Evolutionary conservation across 1,140 invertebrate genomes (phyloP), one percentile per base, ranked within the genome.

Genomic region (Grapholita molesta): DNA sequence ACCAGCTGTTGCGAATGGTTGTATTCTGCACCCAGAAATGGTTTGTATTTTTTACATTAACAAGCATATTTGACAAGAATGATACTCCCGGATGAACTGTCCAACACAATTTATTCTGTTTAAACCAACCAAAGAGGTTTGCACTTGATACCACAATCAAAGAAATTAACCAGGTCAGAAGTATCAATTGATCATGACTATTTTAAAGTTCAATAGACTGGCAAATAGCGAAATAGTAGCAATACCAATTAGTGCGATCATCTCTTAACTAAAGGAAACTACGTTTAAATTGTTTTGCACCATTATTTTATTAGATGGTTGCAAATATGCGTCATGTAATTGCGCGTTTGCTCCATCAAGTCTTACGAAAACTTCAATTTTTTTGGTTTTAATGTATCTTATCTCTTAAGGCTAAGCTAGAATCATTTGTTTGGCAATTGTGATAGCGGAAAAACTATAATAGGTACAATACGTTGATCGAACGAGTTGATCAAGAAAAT

Each of bases 301-400:
- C 76, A 82, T 82, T 82, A 80, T 80, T 82, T 85, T 77, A 83
- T 85, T 83, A 78, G 3, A 55, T 33, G 69, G 11, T 15, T 30
- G 55, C 18, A n/a, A 25, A 15, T 2, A 30, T 61, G 28, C 55
- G 55, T 61, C 55, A 61, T 32, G 12, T 48, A 15, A 48, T 48
- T 48, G 18, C 7, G 42, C 42, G 18, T 48, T 48, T 21, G 18
- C n/a, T n/a, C n/a, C n/a, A n/a, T n/a, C n/a, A n/a, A n/a, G n/a
- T n/a, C n/a, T n/a, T n/a, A n/a, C n/a, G n/a, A n/a, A n/a, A n/a
- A n/a, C n/a, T n/a, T n/a, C n/a, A n/a, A n/a, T n/a, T n/a, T n/a
- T n/a, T n/a, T n/a, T n/a, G n/a, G n/a, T n/a, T n/a, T n/a, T n/a
- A n/a, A n/a, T n/a, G n/a, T n/a, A n/a, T n/a, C n/a, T n/a, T n/a